Evolutionary conservation across 2,113 vertebrate species (phyloP).

Genomic region (Oostethus manadensis): DNA sequence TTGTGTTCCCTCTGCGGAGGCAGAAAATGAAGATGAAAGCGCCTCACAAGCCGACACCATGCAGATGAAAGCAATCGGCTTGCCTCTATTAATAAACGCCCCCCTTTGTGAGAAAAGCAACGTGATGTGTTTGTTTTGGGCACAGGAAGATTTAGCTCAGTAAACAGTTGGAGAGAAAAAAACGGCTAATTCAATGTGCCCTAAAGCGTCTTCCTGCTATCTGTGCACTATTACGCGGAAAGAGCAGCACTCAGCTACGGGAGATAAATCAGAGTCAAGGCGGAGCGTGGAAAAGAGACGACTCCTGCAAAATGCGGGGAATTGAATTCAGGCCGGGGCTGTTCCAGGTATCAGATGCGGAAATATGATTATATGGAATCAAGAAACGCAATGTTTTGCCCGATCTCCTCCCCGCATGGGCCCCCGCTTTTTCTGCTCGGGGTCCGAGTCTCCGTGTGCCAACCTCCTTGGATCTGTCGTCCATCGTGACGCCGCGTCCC

Average conservation of each 20-base stretch:
- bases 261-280: conserved; percentile 48
- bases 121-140: not conserved
- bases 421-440: conserved; percentile 11
- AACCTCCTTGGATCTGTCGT: conserved; percentile 17
- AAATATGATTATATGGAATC: conserved; percentile 42
- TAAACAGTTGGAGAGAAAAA: conserved; percentile 6
- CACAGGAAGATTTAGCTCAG: conserved; percentile 6
- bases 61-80: not conserved
- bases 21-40: not conserved
- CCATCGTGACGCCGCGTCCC: conserved; percentile 14
- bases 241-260: conserved; percentile 34
- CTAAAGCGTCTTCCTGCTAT: conserved; percentile 14
- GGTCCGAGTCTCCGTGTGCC: conserved; percentile 35
- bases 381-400: conserved; percentile 21
- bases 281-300: conserved; percentile 10
- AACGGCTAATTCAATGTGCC: conserved; percentile 8
- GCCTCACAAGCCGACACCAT: not conserved
- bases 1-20: not conserved
- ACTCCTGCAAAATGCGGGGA: conserved; percentile 16
- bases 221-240: conserved; percentile 29
- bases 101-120: not conserved
- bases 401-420: conserved; percentile 6
- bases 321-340: conserved; percentile 21
- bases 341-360: conserved; percentile 18
- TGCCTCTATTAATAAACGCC: conserved; percentile 10